Percentiles rank a stretch among this genome's conserved stretches.
These are phyloP conservation scores for Carassius auratus DNA, from an alignment of 2,113 vertebrate species.

Conservation along the genomic window DNA sequence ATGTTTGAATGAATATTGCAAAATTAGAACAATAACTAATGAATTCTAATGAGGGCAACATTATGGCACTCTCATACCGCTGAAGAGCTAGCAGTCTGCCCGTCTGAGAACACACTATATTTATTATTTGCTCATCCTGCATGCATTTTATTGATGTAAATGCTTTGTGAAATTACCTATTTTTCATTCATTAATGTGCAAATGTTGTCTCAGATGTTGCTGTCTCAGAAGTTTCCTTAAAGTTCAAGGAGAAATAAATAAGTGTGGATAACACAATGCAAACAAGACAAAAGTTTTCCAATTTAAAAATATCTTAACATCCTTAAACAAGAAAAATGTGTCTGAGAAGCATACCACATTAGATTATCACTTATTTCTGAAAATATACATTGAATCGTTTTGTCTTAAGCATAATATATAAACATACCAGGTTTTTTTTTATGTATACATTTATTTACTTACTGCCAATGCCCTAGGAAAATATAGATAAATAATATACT, in stretches of 20 bases:
- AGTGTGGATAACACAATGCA: neutral
- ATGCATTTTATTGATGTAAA: neutral
- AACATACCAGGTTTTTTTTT: neutral
- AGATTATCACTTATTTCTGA: neutral
- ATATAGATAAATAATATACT: neutral
- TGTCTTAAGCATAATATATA: neutral
- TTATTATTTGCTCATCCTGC: neutral
- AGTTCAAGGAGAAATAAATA: neutral
- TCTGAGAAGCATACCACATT: neutral
- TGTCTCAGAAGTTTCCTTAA: neutral
- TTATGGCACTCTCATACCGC: neutral
- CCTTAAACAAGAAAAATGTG: neutral
- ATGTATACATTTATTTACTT: neutral
- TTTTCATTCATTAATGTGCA: neutral
- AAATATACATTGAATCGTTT: neutral
- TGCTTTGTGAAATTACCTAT: neutral
- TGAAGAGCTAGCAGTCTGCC: neutral
- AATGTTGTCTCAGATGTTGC: neutral
- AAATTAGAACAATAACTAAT: constrained; percentile 35
- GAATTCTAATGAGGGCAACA: constrained; percentile 21
- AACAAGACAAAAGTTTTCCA: neutral
- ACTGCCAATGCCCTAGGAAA: neutral
- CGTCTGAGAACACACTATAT: neutral
- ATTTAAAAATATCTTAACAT: neutral
- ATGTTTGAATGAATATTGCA: constrained; percentile 24